Conservation (phyloP, 2,113 vertebrate genomes). For the Phyllostomus discolor region DNA sequence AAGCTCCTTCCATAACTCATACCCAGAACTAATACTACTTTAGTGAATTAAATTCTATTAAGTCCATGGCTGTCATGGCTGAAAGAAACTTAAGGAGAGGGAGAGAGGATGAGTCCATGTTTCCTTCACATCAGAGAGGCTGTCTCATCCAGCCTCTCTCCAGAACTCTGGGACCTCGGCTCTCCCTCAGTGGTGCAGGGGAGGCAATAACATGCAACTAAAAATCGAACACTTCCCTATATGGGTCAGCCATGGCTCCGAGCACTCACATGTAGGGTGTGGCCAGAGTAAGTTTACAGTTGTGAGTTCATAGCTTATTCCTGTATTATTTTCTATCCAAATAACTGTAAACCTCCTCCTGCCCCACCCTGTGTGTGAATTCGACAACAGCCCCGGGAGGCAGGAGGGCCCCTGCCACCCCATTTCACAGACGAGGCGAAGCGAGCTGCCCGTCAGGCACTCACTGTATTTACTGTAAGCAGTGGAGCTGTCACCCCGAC, state of each 20-base stretch:
- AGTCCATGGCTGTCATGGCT: conserved; percentile 27
- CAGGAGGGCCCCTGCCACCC: neutral
- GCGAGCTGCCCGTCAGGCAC: neutral
- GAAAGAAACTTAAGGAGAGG: conserved; percentile 47
- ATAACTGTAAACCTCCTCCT: too few species aligned
- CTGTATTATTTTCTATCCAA: too few species aligned
- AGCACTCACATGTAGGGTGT: neutral
- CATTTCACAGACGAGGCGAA: neutral
- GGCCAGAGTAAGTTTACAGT: neutral
- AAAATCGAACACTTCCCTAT: neutral
- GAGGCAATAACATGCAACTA: neutral
- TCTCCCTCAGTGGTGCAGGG: neutral
- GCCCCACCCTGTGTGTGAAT: neutral
- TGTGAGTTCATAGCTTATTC: neutral
- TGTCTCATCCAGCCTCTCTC: neutral
- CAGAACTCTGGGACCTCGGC: neutral
- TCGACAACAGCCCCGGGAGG: neutral
- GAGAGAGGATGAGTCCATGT: conserved; percentile 31
- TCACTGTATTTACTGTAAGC: neutral
- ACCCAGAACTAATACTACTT: conserved; percentile 57
- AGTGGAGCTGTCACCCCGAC: neutral
- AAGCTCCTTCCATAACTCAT: conserved; percentile 51
- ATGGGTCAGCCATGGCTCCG: neutral
- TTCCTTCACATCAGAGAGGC: neutral
- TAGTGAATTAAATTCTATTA: conserved; percentile 59